Percentiles rank a stretch among this genome's conserved stretches.
phyloP scores from a whole-genome alignment of 2,113 vertebrate genomes.

The Mus spicilegus region DNA sequence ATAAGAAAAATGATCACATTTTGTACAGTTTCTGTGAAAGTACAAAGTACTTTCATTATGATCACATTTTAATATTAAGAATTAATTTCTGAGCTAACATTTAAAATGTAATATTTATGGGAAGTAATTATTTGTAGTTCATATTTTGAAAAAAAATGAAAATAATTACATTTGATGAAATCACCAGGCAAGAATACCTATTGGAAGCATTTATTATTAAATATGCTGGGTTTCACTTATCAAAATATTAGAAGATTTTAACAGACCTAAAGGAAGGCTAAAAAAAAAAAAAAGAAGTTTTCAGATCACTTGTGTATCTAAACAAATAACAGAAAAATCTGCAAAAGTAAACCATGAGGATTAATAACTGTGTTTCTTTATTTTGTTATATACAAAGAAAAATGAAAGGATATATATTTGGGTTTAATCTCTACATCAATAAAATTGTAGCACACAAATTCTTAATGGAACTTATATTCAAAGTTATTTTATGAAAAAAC shows the following conservation, averaged over 20 bases:
- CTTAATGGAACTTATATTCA: background rate
- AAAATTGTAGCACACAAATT: background rate
- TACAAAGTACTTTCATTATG: background rate
- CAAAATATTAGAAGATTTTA: background rate
- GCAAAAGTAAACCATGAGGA: background rate
- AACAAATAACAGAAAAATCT: background rate
- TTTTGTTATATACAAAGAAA: background rate
- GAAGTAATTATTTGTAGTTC: background rate
- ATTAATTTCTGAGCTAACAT: background rate
- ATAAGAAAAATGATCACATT: background rate
- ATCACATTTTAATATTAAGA: background rate
- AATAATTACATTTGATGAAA: background rate
- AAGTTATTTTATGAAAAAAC: background rate
- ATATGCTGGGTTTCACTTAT: background rate
- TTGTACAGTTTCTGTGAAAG: no score
- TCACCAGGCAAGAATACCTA: background rate
- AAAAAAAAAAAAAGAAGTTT: background rate
- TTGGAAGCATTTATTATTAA: background rate
- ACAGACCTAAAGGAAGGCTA: background rate
- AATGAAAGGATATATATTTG: background rate
- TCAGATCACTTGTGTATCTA: background rate
- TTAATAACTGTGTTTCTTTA: background rate
- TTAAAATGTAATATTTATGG: background rate
- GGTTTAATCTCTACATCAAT: background rate
- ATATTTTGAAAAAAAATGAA: background rate